Conservation (phyloP, 1,140 invertebrate species). For the Rhopalosiphum maidis region DNA sequence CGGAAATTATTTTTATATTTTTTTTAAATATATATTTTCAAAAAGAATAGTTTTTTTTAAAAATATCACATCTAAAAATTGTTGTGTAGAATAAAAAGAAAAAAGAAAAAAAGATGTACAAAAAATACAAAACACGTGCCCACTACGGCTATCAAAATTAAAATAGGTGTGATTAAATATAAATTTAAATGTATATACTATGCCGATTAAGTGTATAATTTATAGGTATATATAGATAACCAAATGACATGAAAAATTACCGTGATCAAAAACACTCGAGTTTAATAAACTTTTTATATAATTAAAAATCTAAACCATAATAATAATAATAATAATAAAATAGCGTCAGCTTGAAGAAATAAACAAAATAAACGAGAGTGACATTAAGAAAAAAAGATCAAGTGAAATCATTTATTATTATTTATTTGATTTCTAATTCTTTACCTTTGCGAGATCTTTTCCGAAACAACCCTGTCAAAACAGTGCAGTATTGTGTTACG, state of each 20-base stretch:
- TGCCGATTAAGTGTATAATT: not conserved
- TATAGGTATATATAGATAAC: not conserved
- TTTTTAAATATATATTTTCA: not conserved
- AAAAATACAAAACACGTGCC: slow-evolving; percentile 22
- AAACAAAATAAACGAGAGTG: slow-evolving; percentile 57
- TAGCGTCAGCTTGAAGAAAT: slow-evolving; percentile 54
- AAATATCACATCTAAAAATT: slow-evolving; percentile 16
- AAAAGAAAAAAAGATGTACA: not conserved
- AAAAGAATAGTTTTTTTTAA: not conserved
- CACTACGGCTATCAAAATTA: slow-evolving; percentile 29
- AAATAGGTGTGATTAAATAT: slow-evolving; percentile 19
- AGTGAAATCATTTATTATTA: slow-evolving; percentile 62
- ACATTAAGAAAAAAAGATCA: slow-evolving; percentile 49
- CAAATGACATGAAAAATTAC: slow-evolving; percentile 3
- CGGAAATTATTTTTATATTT: not conserved
- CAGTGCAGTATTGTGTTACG: slow-evolving; percentile 62
- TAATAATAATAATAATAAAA: slow-evolving; percentile 42
- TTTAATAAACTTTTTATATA: slow-evolving; percentile 31
- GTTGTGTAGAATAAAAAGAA: not conserved
- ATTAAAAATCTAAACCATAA: not conserved
- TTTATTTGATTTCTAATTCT: slow-evolving; percentile 58
- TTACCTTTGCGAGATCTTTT: slow-evolving; percentile 81
- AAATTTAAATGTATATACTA: not conserved
- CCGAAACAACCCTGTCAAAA: slow-evolving; percentile 81
- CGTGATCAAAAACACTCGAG: slow-evolving; percentile 40